These are phyloP conservation scores for Semicossyphus pulcher DNA, from an alignment of 2,113 vertebrate genomes.

Conservation along the genomic window DNA sequence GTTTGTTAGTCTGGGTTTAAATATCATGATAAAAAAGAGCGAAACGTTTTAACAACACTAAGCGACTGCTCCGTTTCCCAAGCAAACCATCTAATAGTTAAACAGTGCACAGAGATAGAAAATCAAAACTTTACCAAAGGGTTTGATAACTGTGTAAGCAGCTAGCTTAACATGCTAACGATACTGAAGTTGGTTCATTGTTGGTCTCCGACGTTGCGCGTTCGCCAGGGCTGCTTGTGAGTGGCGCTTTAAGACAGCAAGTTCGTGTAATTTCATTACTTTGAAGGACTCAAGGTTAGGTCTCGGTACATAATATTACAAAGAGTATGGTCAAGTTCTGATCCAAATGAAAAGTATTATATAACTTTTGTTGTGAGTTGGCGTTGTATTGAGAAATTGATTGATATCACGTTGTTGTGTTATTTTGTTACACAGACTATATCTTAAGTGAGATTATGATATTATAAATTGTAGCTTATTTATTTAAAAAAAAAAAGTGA, in stretches of 20 bases:
- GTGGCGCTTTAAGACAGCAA: neutral
- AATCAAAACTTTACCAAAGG: neutral
- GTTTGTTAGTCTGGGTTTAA: neutral
- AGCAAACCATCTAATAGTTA: neutral
- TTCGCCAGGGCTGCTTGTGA: neutral
- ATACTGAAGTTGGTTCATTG: constrained; percentile 40
- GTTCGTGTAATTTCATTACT: no score
- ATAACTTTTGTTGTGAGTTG: no score
- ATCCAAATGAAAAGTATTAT: no score
- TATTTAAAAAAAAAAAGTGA: no score
- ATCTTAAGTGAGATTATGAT: no score
- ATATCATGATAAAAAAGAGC: neutral
- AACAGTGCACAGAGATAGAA: neutral
- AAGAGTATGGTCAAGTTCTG: no score
- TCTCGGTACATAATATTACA: no score
- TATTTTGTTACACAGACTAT: no score
- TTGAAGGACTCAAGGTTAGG: no score
- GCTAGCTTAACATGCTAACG: constrained; percentile 5
- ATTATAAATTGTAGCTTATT: no score
- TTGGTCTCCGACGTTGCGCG: neutral
- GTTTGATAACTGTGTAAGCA: neutral
- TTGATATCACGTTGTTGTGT: no score
- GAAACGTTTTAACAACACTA: neutral
- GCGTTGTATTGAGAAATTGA: no score
- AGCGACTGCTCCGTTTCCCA: neutral